Conservation (phyloP, 2,888 invertebrate species). For the Drosophila cracens region DNA sequence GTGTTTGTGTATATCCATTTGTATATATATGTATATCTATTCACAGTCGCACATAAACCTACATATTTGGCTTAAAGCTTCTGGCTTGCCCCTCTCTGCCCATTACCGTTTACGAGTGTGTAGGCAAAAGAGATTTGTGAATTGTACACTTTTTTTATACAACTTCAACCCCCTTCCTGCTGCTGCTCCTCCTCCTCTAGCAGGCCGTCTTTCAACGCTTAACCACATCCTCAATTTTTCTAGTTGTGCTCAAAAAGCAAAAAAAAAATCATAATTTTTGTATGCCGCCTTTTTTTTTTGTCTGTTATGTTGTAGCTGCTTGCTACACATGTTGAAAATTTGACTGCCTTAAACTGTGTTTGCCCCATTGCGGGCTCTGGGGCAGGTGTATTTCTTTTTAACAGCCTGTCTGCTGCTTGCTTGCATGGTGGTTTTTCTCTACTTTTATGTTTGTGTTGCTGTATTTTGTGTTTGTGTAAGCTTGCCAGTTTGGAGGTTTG, state of each 20-base stretch:
- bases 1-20: not conserved
- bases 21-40: not conserved
- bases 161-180: not conserved
- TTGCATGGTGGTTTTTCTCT: slow-evolving; percentile 31
- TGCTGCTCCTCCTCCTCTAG: not conserved
- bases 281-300: slow-evolving; percentile 48
- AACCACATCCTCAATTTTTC: slow-evolving; percentile 78
- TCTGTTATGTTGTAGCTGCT: slow-evolving; percentile 32
- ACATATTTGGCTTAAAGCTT: slow-evolving; percentile 41
- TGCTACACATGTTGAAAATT: slow-evolving; percentile 67
- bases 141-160: slow-evolving; percentile 46
- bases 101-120: slow-evolving; percentile 40
- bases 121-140: slow-evolving; percentile 71
- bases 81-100: not conserved
- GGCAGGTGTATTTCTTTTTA: slow-evolving; percentile 65
- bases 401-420: slow-evolving; percentile 34
- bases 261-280: slow-evolving; percentile 57
- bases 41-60: slow-evolving; percentile 45
- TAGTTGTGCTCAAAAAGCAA: slow-evolving; percentile 61
- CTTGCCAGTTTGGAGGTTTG: slow-evolving; percentile 15
- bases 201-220: slow-evolving; percentile 27
- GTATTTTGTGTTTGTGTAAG: not conserved
- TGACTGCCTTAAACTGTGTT: slow-evolving; percentile 43
- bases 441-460: slow-evolving; percentile 14
- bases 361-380: slow-evolving; percentile 49